Conservation (phyloP, 1,140 invertebrate species). For the Pseudomyrmex dendroicus region DNA sequence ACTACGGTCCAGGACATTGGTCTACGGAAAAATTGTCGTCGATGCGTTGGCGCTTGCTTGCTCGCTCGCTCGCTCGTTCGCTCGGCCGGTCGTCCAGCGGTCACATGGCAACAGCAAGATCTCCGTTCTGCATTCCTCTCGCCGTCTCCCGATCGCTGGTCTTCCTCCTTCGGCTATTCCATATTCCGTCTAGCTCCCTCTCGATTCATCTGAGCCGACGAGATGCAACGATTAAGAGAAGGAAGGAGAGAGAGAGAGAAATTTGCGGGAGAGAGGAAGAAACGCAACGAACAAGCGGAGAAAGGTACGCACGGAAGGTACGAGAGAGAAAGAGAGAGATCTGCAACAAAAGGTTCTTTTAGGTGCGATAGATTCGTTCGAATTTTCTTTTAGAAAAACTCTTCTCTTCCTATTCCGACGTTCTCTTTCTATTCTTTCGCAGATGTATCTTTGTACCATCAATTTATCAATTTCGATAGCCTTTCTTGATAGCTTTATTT, state of each 20-base stretch:
- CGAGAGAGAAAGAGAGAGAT: constrained; percentile 44
- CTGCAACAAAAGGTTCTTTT: constrained; percentile 78
- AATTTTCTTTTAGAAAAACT: constrained; percentile 76
- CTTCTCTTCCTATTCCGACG: background rate
- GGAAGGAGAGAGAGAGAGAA: constrained; percentile 13
- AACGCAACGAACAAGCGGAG: constrained; percentile 65
- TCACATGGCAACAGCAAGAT: constrained; percentile 81
- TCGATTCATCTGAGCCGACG: constrained; percentile 20
- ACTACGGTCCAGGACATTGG: constrained; percentile 39
- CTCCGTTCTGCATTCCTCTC: constrained; percentile 63
- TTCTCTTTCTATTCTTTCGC: background rate
- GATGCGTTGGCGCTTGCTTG: constrained; percentile 56
- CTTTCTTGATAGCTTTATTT: constrained; percentile 23
- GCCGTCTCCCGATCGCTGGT: constrained; percentile 46
- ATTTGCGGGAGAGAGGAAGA: constrained; percentile 52
- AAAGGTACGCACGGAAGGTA: constrained; percentile 72
- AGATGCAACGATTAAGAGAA: constrained; percentile 16
- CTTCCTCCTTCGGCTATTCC: constrained; percentile 69
- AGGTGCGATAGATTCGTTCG: constrained; percentile 80
- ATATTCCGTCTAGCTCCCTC: constrained; percentile 68
- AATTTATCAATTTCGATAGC: constrained; percentile 38
- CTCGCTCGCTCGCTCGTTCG: constrained; percentile 23
- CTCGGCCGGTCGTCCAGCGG: constrained; percentile 31
- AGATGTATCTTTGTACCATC: constrained; percentile 9
- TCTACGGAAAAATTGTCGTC: constrained; percentile 70